A percentile compares a stretch with the other conserved stretches of the same genome.
Evolutionary conservation across 2,797 vertebrate genomes (phyloP).

Genomic region (Microctenopoma lineatum): DNA sequence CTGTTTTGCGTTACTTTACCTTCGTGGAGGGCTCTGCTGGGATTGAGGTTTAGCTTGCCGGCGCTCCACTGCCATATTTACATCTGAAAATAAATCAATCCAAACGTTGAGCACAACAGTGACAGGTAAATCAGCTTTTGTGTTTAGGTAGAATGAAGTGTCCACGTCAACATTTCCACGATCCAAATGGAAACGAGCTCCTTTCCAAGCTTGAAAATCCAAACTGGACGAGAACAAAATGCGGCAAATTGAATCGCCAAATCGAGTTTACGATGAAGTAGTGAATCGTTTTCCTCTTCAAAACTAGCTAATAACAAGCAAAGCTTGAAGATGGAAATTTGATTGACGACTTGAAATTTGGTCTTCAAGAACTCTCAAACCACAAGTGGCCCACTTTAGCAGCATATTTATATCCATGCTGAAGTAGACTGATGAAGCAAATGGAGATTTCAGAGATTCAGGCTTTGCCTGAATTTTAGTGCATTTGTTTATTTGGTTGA

Average conservation of each 20-base stretch:
- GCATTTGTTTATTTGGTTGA: constrained; percentile 47
- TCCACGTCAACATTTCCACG: constrained; percentile 56
- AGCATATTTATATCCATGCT: not conserved
- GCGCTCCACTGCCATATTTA: constrained; percentile 99
- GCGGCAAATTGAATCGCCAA: constrained; percentile 44
- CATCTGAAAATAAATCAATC: constrained; percentile 99
- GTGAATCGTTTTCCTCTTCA: constrained; percentile 2
- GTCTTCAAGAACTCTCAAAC: constrained; percentile 7
- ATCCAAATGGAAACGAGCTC: constrained; percentile 71
- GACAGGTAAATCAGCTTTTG: constrained; percentile 67
- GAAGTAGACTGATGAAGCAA: constrained; percentile 22
- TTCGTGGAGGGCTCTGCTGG: constrained; percentile 98
- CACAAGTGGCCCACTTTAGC: not conserved
- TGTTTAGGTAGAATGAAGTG: constrained; percentile 67
- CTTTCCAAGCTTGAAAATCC: constrained; percentile 64
- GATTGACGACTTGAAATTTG: constrained; percentile 19
- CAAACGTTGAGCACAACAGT: constrained; percentile 95
- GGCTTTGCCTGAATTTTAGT: constrained; percentile 39
- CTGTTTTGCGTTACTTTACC: constrained; percentile 93
- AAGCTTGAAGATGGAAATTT: not conserved
- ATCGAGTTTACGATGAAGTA: constrained; percentile 13
- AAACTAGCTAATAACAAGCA: constrained; percentile 6
- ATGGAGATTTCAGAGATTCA: constrained; percentile 35
- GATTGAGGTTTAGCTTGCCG: constrained; percentile 94
- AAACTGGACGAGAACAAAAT: constrained; percentile 62